Evolutionary conservation across 2,888 invertebrate species (phyloP).

Genomic region (Lochmaea capreae): DNA sequence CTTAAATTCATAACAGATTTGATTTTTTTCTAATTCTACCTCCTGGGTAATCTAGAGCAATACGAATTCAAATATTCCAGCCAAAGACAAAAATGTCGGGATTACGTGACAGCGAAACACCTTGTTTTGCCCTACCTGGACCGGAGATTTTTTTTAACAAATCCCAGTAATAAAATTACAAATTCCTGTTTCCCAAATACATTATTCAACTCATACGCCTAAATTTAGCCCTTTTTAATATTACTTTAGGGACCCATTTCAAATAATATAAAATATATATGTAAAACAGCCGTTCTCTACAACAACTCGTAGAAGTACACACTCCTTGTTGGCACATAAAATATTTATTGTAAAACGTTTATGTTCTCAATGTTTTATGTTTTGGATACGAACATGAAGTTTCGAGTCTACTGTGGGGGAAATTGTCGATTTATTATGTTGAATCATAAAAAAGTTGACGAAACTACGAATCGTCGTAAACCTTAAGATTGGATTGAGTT

Average conservation of each 20-base stretch:
- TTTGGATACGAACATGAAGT: conserved; percentile 7
- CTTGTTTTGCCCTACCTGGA: too few relatives aligned
- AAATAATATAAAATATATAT: conserved; percentile 19
- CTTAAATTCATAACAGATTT: too few relatives aligned
- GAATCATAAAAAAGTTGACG: conserved; percentile 2
- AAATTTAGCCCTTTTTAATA: conserved; percentile 6
- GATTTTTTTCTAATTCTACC: too few relatives aligned
- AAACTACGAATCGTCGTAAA: neutral
- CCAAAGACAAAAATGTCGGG: too few relatives aligned
- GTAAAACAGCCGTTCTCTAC: neutral
- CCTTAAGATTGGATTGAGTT: too few relatives aligned
- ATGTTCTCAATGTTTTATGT: conserved; percentile 8
- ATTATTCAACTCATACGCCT: conserved; percentile 2
- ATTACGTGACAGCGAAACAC: too few relatives aligned
- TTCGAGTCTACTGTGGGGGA: neutral
- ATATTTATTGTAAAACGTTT: conserved; percentile 19
- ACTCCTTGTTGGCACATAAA: conserved; percentile 15
- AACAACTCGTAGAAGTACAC: conserved; percentile 4
- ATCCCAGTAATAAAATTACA: conserved; percentile 4
- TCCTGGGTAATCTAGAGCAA: too few relatives aligned
- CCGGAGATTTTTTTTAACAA: neutral
- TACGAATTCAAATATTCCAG: too few relatives aligned
- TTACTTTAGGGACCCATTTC: conserved; percentile 3
- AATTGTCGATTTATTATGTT: conserved; percentile 11
- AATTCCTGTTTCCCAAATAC: conserved; percentile 5